These are phyloP conservation scores for Stegana nigrithorax DNA, from an alignment of 2,888 invertebrate genomes.

Conservation along the genomic window DNA sequence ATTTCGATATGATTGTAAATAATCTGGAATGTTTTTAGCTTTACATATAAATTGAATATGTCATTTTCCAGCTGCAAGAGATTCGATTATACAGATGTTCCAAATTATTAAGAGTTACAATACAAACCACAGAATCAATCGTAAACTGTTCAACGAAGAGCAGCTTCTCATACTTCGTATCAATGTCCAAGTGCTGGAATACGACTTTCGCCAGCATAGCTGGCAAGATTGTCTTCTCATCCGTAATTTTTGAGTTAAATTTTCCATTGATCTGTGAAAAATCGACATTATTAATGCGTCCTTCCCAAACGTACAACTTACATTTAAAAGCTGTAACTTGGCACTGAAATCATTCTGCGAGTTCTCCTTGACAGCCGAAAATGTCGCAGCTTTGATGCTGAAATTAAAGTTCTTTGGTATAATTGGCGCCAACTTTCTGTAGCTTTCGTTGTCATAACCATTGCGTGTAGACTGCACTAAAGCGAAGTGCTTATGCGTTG, in stretches of 20 bases:
- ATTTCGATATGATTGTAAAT: constrained; percentile 77
- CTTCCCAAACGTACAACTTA: constrained; percentile 58
- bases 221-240: constrained; percentile 69
- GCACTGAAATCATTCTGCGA: constrained; percentile 79
- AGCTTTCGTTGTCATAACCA: constrained; percentile 70
- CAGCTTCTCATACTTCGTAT: constrained; percentile 73
- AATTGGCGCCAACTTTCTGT: constrained; percentile 78
- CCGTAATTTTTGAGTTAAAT: constrained; percentile 70
- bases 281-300: neutral
- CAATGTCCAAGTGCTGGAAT: constrained; percentile 74
- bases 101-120: neutral
- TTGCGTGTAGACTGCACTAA: constrained; percentile 23
- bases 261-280: constrained; percentile 71
- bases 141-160: constrained; percentile 72
- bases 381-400: constrained; percentile 78
- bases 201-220: constrained; percentile 75
- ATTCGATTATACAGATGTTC: neutral
- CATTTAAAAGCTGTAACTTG: constrained; percentile 75
- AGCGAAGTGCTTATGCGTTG: constrained; percentile 24
- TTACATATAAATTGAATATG: constrained; percentile 75
- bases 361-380: constrained; percentile 77
- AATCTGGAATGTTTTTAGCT: constrained; percentile 77
- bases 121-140: constrained; percentile 72
- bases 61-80: constrained; percentile 70
- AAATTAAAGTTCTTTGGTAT: constrained; percentile 86